These are phyloP conservation scores for Hymenopus coronatus DNA, from an alignment of 2,888 invertebrate genomes.

Conservation along the genomic window DNA sequence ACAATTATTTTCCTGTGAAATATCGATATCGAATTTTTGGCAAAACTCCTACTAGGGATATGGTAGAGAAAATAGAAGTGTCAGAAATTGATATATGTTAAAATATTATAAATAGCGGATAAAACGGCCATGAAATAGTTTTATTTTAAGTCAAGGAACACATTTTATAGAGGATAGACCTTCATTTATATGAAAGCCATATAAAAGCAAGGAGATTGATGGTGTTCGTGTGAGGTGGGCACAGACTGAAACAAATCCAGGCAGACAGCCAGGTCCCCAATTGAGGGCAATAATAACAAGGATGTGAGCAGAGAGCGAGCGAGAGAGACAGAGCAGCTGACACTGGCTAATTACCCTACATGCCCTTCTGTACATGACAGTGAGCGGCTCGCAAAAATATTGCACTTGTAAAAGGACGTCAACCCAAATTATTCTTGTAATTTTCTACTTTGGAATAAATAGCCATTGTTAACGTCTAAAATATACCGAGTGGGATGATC, in stretches of 20 bases:
- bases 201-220: background rate
- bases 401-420: no score
- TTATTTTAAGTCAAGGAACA: background rate
- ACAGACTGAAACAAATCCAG: background rate
- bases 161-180: background rate
- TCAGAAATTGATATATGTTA: no score
- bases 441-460: no score
- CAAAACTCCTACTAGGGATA: no score
- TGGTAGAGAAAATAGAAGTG: no score
- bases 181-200: background rate
- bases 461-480: no score
- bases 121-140: background rate
- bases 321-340: background rate
- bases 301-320: background rate
- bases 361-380: background rate
- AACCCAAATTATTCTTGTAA: no score
- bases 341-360: background rate
- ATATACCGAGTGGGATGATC: no score
- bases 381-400: background rate
- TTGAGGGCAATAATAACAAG: background rate
- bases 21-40: no score
- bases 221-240: background rate
- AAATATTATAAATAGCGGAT: no score
- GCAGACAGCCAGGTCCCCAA: background rate
- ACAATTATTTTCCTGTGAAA: no score